These are phyloP conservation scores for Sinodicranocentrus sp. DNA, from an alignment of 2,888 invertebrate species.

Conservation along the genomic window DNA sequence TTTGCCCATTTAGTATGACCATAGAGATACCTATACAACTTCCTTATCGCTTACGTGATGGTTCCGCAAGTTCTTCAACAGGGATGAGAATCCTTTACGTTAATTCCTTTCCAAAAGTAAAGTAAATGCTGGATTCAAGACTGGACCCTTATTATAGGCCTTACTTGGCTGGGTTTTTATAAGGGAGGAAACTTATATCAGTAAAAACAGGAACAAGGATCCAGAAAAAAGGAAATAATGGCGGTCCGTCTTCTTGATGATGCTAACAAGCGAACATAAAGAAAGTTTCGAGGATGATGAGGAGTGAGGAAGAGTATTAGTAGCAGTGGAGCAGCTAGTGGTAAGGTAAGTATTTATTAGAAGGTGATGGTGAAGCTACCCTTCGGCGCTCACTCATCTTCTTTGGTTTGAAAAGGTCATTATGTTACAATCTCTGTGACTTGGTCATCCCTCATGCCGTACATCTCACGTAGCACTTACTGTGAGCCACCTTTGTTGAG, in stretches of 20 bases:
- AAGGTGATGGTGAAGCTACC: conserved; percentile 54
- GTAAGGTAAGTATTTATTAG: conserved; percentile 54
- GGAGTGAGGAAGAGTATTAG: conserved; percentile 21
- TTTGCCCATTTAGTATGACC: background rate
- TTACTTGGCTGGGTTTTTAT: background rate
- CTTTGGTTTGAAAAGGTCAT: conserved; percentile 47
- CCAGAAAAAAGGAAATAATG: conserved; percentile 36
- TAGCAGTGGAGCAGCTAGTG: conserved; percentile 13
- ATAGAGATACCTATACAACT: background rate
- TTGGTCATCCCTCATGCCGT: conserved; percentile 40
- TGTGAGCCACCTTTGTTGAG: background rate
- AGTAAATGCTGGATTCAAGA: background rate
- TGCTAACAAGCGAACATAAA: conserved; percentile 40
- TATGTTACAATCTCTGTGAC: conserved; percentile 47
- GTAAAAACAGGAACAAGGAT: conserved; percentile 32
- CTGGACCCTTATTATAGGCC: background rate
- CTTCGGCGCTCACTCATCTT: conserved; percentile 44
- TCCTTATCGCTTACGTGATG: background rate
- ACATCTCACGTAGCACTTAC: background rate
- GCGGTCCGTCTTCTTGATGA: conserved; percentile 43
- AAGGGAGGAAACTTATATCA: background rate
- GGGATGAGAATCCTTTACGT: background rate
- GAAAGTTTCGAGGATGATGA: conserved; percentile 10
- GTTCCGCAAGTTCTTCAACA: background rate
- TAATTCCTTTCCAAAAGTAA: background rate